Percentiles rank a stretch among this genome's conserved stretches.
Evolutionary conservation across 1,140 invertebrate genomes (phyloP).

Genomic region (Melitaea cinxia): DNA sequence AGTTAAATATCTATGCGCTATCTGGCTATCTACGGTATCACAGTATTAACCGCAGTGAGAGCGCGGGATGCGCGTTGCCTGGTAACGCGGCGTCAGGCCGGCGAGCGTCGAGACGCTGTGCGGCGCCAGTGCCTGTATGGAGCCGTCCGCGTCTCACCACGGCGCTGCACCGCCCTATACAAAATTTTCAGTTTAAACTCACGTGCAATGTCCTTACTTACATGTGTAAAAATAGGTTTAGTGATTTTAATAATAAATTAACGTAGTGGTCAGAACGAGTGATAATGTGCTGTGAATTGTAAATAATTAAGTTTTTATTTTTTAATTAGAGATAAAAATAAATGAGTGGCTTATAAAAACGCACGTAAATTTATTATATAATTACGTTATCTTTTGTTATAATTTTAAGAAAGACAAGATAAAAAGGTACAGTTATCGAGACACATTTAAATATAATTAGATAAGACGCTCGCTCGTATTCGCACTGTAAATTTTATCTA

Average conservation of each 20-base stretch:
- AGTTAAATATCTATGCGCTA: not conserved
- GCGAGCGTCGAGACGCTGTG: conserved; percentile 55
- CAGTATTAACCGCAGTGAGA: not conserved
- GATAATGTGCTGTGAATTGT: not conserved
- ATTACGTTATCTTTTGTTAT: not conserved
- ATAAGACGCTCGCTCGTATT: conserved; percentile 28
- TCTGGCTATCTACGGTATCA: not conserved
- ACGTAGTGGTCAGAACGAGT: not conserved
- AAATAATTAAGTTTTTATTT: not conserved
- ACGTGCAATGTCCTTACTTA: not conserved
- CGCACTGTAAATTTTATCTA: conserved; percentile 16
- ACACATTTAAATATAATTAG: conserved; percentile 33
- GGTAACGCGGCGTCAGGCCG: conserved; percentile 47
- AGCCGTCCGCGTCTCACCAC: conserved; percentile 36
- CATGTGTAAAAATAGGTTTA: not conserved
- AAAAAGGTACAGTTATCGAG: conserved; percentile 23
- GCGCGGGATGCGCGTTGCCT: conserved; percentile 40
- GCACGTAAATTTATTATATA: not conserved
- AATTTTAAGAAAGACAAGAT: conserved; percentile 29
- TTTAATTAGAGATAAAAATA: not conserved
- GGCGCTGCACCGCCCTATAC: conserved; percentile 19
- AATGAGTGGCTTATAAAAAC: not conserved
- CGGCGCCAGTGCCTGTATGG: conserved; percentile 53
- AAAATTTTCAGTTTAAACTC: conserved; percentile 1
- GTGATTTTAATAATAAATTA: no score